A percentile compares a stretch with the other conserved stretches of the same genome.
Evolutionary conservation across 2,888 invertebrate genomes (phyloP).

Genomic region (Phragmatobia fuliginosa): DNA sequence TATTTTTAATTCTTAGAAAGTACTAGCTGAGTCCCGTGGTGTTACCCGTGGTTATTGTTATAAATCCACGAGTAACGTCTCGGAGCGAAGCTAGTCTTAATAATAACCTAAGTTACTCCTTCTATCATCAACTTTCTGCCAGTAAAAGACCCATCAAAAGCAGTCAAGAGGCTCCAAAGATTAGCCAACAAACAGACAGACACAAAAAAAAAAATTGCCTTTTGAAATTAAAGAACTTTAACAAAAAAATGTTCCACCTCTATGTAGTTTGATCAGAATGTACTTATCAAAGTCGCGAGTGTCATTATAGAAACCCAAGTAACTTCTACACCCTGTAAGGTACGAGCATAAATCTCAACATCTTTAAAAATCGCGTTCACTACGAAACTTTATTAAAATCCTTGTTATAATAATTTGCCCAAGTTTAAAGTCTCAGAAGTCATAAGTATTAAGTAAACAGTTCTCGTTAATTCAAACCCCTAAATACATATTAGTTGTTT

Average conservation of each 20-base stretch:
- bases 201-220: too few relatives aligned
- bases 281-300: not conserved
- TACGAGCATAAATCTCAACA: not conserved
- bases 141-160: too few relatives aligned
- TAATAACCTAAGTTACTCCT: too few relatives aligned
- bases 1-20: not conserved
- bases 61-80: too few relatives aligned
- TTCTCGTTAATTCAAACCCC: slow-evolving; percentile 44
- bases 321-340: not conserved
- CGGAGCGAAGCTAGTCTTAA: too few relatives aligned
- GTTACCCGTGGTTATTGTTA: too few relatives aligned
- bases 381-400: not conserved
- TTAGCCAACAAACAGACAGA: too few relatives aligned
- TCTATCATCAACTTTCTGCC: too few relatives aligned
- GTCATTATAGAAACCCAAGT: not conserved
- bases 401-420: not conserved
- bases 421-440: slow-evolving; percentile 40
- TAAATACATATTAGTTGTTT: slow-evolving; percentile 41
- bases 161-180: too few relatives aligned
- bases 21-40: too few relatives aligned
- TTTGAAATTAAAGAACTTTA: too few relatives aligned
- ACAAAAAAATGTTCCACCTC: not conserved
- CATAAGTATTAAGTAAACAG: slow-evolving; percentile 28
- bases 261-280: not conserved
- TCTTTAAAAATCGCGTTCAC: not conserved